Evolutionary conservation across 2,797 vertebrate genomes (phyloP).

Genomic region (Leptatherina wallacei): DNA sequence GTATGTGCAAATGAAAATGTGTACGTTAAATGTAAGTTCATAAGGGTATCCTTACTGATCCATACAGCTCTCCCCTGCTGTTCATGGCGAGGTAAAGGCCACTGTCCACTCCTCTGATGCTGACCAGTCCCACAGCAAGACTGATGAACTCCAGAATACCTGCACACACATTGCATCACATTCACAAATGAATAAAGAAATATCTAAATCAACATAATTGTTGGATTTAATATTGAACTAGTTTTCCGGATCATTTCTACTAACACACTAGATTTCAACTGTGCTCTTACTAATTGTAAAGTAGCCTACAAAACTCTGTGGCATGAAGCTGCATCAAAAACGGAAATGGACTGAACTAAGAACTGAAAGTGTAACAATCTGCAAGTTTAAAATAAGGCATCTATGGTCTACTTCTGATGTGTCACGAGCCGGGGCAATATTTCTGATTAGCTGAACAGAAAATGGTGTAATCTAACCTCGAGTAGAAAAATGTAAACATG

Average conservation of each 20-base stretch:
- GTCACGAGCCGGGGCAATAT: constrained; percentile 41
- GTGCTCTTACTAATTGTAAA: not conserved
- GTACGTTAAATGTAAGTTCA: not conserved
- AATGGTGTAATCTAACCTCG: constrained; percentile 46
- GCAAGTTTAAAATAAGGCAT: constrained; percentile 31
- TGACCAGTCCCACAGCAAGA: constrained; percentile 97
- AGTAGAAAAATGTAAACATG: constrained; percentile 45
- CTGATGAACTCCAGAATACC: constrained; percentile 99
- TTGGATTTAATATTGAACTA: not conserved
- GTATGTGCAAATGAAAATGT: not conserved
- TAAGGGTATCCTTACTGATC: constrained; percentile 89
- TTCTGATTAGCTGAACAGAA: constrained; percentile 44
- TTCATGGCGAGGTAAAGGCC: constrained; percentile 98
- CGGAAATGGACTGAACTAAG: constrained; percentile 53
- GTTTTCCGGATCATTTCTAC: not conserved
- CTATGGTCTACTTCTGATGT: constrained; percentile 58
- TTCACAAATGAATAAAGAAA: not conserved
- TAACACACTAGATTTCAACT: not conserved
- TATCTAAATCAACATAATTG: not conserved
- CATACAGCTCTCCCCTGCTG: constrained; percentile 92
- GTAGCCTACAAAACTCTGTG: constrained; percentile 25
- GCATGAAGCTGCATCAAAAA: constrained; percentile 37
- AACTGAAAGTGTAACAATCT: constrained; percentile 39
- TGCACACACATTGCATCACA: constrained; percentile 66
- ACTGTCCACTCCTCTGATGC: constrained; percentile 97